phyloP scores from a whole-genome alignment of 2,888 invertebrate genomes.

The Mimas tiliae region DNA sequence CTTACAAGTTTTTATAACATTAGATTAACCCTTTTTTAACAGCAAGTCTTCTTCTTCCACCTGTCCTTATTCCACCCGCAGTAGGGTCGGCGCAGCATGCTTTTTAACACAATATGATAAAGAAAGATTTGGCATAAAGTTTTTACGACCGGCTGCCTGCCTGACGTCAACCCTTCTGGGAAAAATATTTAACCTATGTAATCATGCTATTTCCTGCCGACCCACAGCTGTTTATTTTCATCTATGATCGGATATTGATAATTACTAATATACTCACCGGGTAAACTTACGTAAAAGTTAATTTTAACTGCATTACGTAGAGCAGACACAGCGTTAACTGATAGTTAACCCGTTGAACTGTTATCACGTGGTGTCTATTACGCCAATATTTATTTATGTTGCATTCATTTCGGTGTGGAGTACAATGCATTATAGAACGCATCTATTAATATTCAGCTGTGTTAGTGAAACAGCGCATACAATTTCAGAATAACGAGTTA shows the following conservation, averaged over 20 bases:
- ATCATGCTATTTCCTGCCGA: not conserved
- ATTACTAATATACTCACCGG: not conserved
- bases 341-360: slow-evolving; percentile 57
- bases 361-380: slow-evolving; percentile 48
- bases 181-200: too few relatives aligned
- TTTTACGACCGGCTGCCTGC: too few relatives aligned
- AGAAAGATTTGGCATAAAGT: too few relatives aligned
- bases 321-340: slow-evolving; percentile 55
- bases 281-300: slow-evolving; percentile 39
- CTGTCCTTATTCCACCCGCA: too few relatives aligned
- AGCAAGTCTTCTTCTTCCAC: too few relatives aligned
- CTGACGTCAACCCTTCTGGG: too few relatives aligned
- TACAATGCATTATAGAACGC: not conserved
- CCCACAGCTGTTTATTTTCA: slow-evolving; percentile 6
- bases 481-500: not conserved
- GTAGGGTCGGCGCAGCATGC: too few relatives aligned
- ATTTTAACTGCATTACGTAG: slow-evolving; percentile 50
- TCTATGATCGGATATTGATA: slow-evolving; percentile 4
- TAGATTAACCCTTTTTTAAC: too few relatives aligned
- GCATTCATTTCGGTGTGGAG: slow-evolving; percentile 1
- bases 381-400: slow-evolving; percentile 56
- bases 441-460: slow-evolving; percentile 5
- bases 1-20: too few relatives aligned
- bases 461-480: not conserved
- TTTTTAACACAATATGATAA: too few relatives aligned